Evolutionary conservation across 2,888 invertebrate species (phyloP).

Genomic region (Toxonevra muliebris): DNA sequence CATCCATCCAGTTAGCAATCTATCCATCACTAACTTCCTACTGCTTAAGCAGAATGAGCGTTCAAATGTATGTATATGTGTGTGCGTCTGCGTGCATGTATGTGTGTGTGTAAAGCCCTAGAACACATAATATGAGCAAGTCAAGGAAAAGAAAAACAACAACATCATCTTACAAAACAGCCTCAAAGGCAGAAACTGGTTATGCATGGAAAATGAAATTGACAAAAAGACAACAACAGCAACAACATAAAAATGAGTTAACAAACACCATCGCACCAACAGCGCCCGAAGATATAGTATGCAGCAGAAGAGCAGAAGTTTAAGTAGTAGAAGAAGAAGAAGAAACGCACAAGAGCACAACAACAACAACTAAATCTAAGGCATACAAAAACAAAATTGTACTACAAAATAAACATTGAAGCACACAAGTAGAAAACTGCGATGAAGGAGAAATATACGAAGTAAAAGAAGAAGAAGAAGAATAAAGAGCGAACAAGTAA

Average conservation of each 20-base stretch:
- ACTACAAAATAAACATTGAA: slow-evolving; percentile 2
- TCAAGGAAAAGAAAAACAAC: slow-evolving; percentile 4
- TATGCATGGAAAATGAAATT: slow-evolving; percentile 30
- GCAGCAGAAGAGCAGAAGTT: background rate
- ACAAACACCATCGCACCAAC: slow-evolving; percentile 4
- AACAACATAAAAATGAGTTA: slow-evolving; percentile 17
- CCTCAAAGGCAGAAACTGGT: slow-evolving; percentile 29
- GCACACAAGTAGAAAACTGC: slow-evolving; percentile 16
- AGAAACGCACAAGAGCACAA: background rate
- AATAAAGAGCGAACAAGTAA: background rate
- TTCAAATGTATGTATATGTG: no score
- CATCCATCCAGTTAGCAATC: background rate
- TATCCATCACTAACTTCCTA: slow-evolving; percentile 13
- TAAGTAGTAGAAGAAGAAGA: background rate
- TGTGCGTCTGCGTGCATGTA: no score
- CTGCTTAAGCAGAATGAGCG: background rate
- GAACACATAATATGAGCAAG: no score
- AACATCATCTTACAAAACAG: slow-evolving; percentile 16
- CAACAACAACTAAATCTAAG: background rate
- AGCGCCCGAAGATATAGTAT: background rate
- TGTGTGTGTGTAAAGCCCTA: no score
- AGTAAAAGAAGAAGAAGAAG: background rate
- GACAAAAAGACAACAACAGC: slow-evolving; percentile 21
- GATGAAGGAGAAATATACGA: slow-evolving; percentile 2
- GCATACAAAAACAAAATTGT: background rate